Evolutionary conservation across 2,888 invertebrate species (phyloP).

Genomic region (Catonia carolina): DNA sequence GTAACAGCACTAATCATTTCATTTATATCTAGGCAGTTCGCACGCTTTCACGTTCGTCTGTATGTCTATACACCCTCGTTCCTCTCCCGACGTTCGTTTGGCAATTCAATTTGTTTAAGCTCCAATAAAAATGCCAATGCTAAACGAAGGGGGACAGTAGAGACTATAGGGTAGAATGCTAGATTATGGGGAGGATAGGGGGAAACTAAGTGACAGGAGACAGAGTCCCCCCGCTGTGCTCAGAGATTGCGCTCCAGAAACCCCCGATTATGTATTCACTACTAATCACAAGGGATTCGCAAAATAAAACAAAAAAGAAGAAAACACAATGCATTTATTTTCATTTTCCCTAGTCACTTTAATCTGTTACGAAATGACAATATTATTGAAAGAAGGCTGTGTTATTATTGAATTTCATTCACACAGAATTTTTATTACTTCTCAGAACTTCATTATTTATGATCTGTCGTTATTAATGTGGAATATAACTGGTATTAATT

Average conservation of each 20-base stretch:
- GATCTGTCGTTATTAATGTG: too few relatives aligned
- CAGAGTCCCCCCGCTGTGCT: slow-evolving; percentile 9
- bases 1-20: too few relatives aligned
- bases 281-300: slow-evolving; percentile 9
- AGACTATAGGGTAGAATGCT: not conserved
- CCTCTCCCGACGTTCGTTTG: too few relatives aligned
- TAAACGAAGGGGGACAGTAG: not conserved
- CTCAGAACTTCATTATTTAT: too few relatives aligned
- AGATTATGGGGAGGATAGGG: not conserved
- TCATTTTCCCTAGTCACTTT: slow-evolving; percentile 25
- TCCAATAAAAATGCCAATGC: slow-evolving; percentile 12
- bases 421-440: too few relatives aligned
- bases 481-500: too few relatives aligned
- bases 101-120: slow-evolving; percentile 11
- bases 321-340: slow-evolving; percentile 23
- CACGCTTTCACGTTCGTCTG: too few relatives aligned
- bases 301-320: not conserved
- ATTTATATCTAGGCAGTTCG: too few relatives aligned
- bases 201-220: slow-evolving; percentile 14
- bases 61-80: too few relatives aligned
- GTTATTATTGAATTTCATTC: too few relatives aligned
- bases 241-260: slow-evolving; percentile 15
- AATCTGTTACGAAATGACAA: too few relatives aligned
- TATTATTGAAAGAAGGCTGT: too few relatives aligned
- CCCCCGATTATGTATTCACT: slow-evolving; percentile 14